phyloP scores from a whole-genome alignment of 2,888 invertebrate genomes.

The Lochmaea capreae region DNA sequence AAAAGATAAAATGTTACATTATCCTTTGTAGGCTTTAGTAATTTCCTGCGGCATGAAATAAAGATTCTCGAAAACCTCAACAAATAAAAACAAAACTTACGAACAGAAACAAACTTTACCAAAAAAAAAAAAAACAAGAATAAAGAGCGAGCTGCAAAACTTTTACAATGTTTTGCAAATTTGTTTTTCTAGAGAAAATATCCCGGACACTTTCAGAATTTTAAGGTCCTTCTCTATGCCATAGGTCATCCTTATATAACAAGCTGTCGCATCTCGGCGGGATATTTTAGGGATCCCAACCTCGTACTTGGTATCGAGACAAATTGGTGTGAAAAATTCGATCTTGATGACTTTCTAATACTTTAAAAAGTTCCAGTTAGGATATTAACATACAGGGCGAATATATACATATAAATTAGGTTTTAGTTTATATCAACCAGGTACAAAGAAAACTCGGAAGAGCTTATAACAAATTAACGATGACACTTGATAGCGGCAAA shows the following conservation, averaged over 20 bases:
- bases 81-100: slow-evolving; percentile 1
- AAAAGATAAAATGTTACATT: too few species aligned
- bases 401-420: slow-evolving; percentile 8
- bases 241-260: slow-evolving; percentile 61
- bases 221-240: slow-evolving; percentile 56
- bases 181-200: slow-evolving; percentile 64
- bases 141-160: not conserved
- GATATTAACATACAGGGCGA: slow-evolving; percentile 1
- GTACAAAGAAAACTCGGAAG: not conserved
- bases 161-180: slow-evolving; percentile 53
- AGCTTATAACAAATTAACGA: slow-evolving; percentile 15
- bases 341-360: slow-evolving; percentile 42
- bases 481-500: slow-evolving; percentile 11
- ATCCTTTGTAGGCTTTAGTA: too few species aligned
- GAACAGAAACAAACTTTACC: not conserved
- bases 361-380: slow-evolving; percentile 27
- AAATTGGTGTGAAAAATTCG: slow-evolving; percentile 52
- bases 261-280: slow-evolving; percentile 52
- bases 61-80: not conserved
- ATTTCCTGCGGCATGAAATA: too few species aligned
- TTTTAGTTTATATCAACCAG: not conserved
- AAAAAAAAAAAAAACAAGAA: not conserved
- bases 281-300: slow-evolving; percentile 44
- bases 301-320: slow-evolving; percentile 58
- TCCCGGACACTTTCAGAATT: slow-evolving; percentile 60